Evolutionary conservation across 1,140 invertebrate species (phyloP), one percentile per base, ranked within the genome.

Genomic region (Tribolium castaneum): DNA sequence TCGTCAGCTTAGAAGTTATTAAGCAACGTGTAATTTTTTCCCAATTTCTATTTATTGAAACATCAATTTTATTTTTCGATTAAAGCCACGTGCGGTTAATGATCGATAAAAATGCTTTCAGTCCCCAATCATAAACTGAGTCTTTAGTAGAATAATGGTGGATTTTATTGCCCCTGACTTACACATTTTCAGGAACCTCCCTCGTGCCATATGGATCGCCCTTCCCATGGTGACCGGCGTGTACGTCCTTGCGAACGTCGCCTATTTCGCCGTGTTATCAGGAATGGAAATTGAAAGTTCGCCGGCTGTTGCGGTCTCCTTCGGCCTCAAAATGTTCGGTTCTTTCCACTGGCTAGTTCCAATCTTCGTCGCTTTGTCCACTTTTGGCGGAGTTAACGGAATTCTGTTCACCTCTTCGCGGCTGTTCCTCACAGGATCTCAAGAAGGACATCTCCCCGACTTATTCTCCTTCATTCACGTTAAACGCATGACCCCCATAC

Each of bases 381-480:
- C 92, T 0, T 94, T 94, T 83, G 96, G 96, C 13, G 95, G 95
- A 10, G 95, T 97, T 0, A 98, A 98, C 86, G 96, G 97, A 10
- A 95, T 97, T 39, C 88, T 98, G 49, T 97, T 98, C 87, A 97
- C 96, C 0, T 95, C 96, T 1, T 94, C 95, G 1, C 89, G 92
- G 82, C 89, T 93, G 3, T 94, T 94, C 82, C 90, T 92, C 13
- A 93, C 91, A 2, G 95, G 95, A 6, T 92, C 94, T 0, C 92
- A 95, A 80, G 93, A 96, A 84, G 94, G 94, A 3, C 95, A 96
- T 86, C 90, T 97, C 86, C 95, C 95, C 0, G 89, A 90, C 70
- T 89, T 96, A 78, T 92, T 97, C 80, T 92, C 94, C 10, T 92
- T 93, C 80, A 93, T 96, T 76, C 94, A 95, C 83, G 86, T 93